Evolutionary conservation across 2,113 vertebrate species (phyloP).

Genomic region (Nymphicus hollandicus): DNA sequence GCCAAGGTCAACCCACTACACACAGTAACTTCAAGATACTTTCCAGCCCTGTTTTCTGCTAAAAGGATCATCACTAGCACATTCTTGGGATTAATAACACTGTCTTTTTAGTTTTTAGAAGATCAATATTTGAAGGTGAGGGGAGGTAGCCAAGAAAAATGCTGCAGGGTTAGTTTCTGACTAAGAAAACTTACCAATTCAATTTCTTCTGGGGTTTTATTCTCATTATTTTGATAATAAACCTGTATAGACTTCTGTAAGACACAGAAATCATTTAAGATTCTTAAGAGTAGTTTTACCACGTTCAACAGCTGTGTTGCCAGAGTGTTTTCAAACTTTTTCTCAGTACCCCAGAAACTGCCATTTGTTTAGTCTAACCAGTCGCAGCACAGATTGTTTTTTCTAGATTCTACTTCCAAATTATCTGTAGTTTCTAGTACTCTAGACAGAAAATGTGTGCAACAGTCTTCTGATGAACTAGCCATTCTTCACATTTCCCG

Average conservation of each 20-base stretch:
- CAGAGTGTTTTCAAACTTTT: neutral
- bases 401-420: neutral
- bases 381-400: neutral
- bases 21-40: neutral
- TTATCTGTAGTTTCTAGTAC: neutral
- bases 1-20: neutral
- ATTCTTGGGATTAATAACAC: neutral
- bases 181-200: neutral
- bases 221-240: neutral
- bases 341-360: neutral
- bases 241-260: neutral
- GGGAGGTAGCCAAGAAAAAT: neutral
- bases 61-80: neutral
- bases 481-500: neutral
- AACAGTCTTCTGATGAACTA: neutral
- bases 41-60: neutral
- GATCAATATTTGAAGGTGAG: neutral
- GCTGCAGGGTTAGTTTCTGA: neutral
- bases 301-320: neutral
- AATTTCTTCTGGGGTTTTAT: neutral
- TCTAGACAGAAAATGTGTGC: neutral
- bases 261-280: neutral
- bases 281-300: neutral
- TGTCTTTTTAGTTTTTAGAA: neutral
- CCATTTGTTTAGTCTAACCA: conserved; percentile 4